Conservation (phyloP, 92 coral and sea anemone genomes). For the Phymanthus crucifer region DNA sequence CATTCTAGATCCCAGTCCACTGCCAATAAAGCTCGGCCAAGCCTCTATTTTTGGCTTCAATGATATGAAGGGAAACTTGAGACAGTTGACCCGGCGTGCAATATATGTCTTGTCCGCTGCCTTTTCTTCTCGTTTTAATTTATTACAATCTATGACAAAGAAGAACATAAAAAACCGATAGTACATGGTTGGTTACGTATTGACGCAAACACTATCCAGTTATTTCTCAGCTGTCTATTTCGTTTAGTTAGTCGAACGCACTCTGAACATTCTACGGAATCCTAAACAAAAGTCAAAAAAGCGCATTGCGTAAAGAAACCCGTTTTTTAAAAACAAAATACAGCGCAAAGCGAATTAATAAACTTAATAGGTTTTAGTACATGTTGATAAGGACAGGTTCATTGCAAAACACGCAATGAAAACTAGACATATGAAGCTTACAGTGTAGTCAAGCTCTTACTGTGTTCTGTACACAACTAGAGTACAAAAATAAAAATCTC, state of each 20-base stretch:
- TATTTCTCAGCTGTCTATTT: neutral
- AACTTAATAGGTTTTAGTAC: too few species aligned
- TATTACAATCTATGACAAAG: too few species aligned
- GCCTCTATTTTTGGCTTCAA: too few species aligned
- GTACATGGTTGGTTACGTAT: neutral
- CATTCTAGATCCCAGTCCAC: too few species aligned
- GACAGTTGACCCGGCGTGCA: too few species aligned
- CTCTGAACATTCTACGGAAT: neutral
- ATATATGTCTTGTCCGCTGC: too few species aligned
- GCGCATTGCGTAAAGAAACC: neutral
- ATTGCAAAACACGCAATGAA: neutral
- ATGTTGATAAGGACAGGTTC: neutral
- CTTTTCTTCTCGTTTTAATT: too few species aligned
- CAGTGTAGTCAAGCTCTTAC: neutral
- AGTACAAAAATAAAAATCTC: neutral
- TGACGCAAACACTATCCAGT: neutral
- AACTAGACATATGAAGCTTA: neutral
- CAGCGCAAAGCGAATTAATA: neutral
- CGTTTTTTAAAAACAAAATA: neutral
- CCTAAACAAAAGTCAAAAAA: neutral
- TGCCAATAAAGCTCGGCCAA: too few species aligned
- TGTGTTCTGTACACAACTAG: neutral
- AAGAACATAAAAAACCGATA: neutral
- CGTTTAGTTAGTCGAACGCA: neutral
- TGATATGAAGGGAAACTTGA: too few species aligned